Evolutionary conservation across 2,113 vertebrate genomes (phyloP).

Genomic region (Microcebus tavaratra): DNA sequence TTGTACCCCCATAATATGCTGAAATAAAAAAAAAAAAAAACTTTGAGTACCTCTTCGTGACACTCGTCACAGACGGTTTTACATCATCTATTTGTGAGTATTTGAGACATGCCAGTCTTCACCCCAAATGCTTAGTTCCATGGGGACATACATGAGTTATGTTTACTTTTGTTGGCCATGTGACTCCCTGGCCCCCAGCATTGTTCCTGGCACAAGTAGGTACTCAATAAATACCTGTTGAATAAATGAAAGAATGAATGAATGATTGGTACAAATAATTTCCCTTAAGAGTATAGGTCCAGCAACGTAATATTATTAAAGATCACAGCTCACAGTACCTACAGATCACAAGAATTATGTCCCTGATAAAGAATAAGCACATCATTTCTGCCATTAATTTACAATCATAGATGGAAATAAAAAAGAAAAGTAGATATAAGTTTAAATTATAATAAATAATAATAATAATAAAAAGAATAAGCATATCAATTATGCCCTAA

Average conservation of each 20-base stretch:
- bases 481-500: neutral
- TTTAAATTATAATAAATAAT: no score
- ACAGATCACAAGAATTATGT: neutral
- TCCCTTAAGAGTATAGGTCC: neutral
- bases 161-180: neutral
- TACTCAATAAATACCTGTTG: neutral
- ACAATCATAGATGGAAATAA: no score
- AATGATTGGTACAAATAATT: neutral
- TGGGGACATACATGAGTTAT: neutral
- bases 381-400: no score
- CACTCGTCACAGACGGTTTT: neutral
- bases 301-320: neutral
- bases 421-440: no score
- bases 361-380: neutral
- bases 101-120: neutral
- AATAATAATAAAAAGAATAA: neutral
- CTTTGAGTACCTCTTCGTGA: neutral
- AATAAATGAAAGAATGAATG: slow-evolving; percentile 16
- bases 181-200: neutral
- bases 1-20: no score
- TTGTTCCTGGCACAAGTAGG: neutral
- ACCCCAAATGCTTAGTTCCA: neutral
- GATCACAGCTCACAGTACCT: neutral
- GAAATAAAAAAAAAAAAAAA: neutral
- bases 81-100: neutral